phyloP scores from a whole-genome alignment of 1,140 invertebrate species.

The Alviniconcha marisindica region DNA sequence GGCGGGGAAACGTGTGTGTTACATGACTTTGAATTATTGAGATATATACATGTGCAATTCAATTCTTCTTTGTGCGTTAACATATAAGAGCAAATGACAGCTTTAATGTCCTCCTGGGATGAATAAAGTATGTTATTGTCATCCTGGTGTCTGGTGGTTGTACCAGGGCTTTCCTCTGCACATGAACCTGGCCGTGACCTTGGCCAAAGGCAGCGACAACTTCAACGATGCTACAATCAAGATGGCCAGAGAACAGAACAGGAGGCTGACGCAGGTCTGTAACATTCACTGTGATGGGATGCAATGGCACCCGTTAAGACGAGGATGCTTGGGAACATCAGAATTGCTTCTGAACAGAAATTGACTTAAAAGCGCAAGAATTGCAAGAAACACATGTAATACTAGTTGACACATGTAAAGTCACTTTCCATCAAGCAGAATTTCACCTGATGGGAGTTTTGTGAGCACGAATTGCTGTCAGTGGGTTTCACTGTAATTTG shows the following conservation, averaged over 20 bases:
- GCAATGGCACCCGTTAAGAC: neutral
- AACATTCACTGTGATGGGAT: conserved; percentile 10
- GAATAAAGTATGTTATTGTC: too few relatives aligned
- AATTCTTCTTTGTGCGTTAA: too few relatives aligned
- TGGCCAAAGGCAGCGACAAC: neutral
- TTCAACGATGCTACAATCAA: neutral
- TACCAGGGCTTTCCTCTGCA: neutral
- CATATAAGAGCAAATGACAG: too few relatives aligned
- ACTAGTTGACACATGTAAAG: neutral
- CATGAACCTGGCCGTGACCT: neutral
- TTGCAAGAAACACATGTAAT: neutral
- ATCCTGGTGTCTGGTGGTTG: too few relatives aligned
- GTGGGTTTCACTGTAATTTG: too few relatives aligned
- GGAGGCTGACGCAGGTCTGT: conserved; percentile 85
- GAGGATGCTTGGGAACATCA: neutral
- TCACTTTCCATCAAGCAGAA: too few relatives aligned
- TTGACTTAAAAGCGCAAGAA: neutral
- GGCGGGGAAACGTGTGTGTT: too few relatives aligned
- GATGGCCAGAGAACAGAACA: conserved; percentile 83
- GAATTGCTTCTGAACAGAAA: neutral
- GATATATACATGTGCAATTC: too few relatives aligned
- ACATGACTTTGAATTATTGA: too few relatives aligned
- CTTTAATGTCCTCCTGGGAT: too few relatives aligned
- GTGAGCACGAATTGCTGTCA: too few relatives aligned
- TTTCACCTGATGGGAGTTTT: too few relatives aligned